Base-by-base conservation (phyloP, 2,888 invertebrate species). In the Villa cingulata region DNA sequence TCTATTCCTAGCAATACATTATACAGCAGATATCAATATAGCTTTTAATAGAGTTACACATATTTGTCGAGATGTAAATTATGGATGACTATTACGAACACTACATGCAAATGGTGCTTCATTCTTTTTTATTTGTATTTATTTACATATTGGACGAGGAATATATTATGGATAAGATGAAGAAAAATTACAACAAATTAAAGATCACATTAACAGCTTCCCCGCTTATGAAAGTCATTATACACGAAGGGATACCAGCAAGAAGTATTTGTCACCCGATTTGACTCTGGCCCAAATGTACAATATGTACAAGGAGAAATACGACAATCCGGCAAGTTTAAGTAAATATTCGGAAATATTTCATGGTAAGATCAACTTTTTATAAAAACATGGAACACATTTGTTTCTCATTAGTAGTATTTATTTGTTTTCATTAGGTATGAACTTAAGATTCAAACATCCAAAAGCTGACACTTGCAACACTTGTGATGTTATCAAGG, bases 221-320 rank as follows among this genome's bases (percentile, higher is more conserved):
- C n/a, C n/a, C n/a, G n/a, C n/a, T n/a, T n/a, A n/a, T n/a, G n/a
- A n/a, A n/a, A n/a, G n/a, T n/a, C n/a, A n/a, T 65, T 71, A 58
- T 70, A 71, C 59, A 70, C 67, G 84, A 75, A 83, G 82, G 2
- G 83, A 83, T 0, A 83, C 83, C 37, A n/a, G n/a, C n/a, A n/a
- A n/a, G n/a, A n/a, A n/a, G 82, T 85, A n/a, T 84, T 84, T 77
- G 83, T 81, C 32, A 84, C 83, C 61, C 57, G 86, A 57, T 51
- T 85, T 51, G 83, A 84, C 0, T 81, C 81, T 3, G 75, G 85
- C 12, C 83, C 84, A 0, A 81, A 78, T 68, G 80, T 83, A 1
- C 72, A 75, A 68, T 84, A 82, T 76, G 68, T 86, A 58, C 85
- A 83, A 74, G 84, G 84, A 2, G 83, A 82, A 59, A 85, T 83